These are phyloP conservation scores for Trogon surrucura DNA, from an alignment of 2,113 vertebrate genomes.

Conservation along the genomic window DNA sequence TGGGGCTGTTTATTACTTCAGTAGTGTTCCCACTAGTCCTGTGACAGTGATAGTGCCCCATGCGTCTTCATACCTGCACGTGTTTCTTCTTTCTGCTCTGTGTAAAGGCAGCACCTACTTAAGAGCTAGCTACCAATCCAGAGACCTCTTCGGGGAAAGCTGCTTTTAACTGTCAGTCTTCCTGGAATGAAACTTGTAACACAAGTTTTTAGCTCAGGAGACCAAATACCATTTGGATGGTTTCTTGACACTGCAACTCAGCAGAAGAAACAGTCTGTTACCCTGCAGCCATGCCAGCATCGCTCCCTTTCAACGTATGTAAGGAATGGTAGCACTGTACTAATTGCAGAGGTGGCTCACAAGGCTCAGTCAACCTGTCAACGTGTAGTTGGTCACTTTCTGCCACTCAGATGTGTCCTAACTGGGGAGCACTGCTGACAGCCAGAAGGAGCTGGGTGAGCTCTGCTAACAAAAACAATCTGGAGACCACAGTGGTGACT, in stretches of 20 bases:
- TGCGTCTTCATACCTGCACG: background rate
- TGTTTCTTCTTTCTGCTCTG: background rate
- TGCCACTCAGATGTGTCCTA: background rate
- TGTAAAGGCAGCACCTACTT: background rate
- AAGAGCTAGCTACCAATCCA: background rate
- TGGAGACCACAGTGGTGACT: background rate
- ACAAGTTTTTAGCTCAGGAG: background rate
- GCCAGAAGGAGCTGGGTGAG: background rate
- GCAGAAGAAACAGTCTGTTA: background rate
- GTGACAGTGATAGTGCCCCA: background rate
- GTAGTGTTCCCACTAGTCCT: background rate
- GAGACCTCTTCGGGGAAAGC: background rate
- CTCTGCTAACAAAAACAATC: background rate
- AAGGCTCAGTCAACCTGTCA: background rate
- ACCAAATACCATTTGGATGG: background rate
- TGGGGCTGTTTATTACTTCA: background rate
- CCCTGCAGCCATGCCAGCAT: accelerated
- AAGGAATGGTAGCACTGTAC: background rate
- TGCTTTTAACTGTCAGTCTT: background rate
- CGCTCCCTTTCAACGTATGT: background rate
- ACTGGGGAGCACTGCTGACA: background rate
- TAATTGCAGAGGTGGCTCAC: background rate
- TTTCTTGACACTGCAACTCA: background rate
- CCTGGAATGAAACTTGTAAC: background rate
- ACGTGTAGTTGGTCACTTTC: background rate